Evolutionary conservation across 2,113 vertebrate genomes (phyloP), one percentile per base, ranked within the genome.

Genomic region (Prunella himalayana): DNA sequence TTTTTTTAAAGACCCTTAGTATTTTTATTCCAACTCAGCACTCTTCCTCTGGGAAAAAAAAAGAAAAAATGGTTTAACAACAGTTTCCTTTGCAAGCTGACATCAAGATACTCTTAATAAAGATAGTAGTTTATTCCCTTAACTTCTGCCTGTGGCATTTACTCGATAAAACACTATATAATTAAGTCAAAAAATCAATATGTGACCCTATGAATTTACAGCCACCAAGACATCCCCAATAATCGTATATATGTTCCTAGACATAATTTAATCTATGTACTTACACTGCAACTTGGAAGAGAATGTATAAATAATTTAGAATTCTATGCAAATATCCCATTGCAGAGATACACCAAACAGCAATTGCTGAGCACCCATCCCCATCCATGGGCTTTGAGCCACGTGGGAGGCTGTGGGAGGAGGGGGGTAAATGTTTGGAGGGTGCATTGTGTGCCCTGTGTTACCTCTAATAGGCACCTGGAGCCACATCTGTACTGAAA

Each of bases 171-270:
- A 59, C 53, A 56, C 49, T 56, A 61, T 11, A 81, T 60, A 88
- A 91, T 39, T 41, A 73, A 83, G 53, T 80, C 24, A 65, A 81
- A 66, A 83, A 41, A 96, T 86, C 90, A 91, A 86, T 94, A 91
- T 12, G 27, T 69, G 84, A 80, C 41, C 66, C 45, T 35, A 20
- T 41, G 71, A 95, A 92, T 90, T 94, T 72, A 82, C 7, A 90
- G 71, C 31, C 91, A 47, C 33, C 3, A 39, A 72, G 49, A 60
- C n/a, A 85, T 71, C 30, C 56, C 65, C 61, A 79, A 11, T 86
- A 72, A 80, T 56, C 9, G 2, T 54, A 17, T 31, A 10, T 33
- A 42, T 22, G 22, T 22, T 59, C 49, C 49, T 22, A 64, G 49
- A 71, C 28, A 73, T 2, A 10, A 59, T 42, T 81, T 77, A 78